Conservation (phyloP, 2,888 invertebrate genomes). For the Pinctada fucata region DNA sequence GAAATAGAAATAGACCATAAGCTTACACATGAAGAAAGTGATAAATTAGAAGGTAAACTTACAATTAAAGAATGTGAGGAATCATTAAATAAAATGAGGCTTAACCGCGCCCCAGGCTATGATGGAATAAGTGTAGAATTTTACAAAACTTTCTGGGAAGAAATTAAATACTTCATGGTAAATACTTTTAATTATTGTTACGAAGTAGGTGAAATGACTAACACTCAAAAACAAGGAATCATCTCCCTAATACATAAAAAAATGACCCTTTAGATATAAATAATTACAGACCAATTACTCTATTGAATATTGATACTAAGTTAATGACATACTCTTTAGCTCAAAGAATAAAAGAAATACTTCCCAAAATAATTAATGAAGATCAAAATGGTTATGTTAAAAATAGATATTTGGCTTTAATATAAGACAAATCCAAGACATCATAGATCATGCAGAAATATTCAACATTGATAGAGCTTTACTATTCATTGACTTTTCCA, state of each 20-base stretch:
- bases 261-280: constrained; percentile 9
- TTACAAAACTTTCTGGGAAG: constrained; percentile 16
- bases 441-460: too few relatives aligned
- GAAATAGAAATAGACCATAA: background rate
- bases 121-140: constrained; percentile 24
- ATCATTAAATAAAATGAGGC: constrained; percentile 11
- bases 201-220: background rate
- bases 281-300: too few relatives aligned
- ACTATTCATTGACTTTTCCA: too few relatives aligned
- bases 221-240: constrained; percentile 13
- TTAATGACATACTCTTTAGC: background rate
- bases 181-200: background rate
- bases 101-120: constrained; percentile 13
- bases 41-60: background rate
- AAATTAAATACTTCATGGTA: background rate
- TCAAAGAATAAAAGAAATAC: background rate
- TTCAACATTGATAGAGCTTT: too few relatives aligned
- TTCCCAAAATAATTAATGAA: too few relatives aligned
- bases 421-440: background rate
- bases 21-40: constrained; percentile 2
- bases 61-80: constrained; percentile 18
- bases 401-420: constrained; percentile 22
- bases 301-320: background rate
- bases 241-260: constrained; percentile 25
- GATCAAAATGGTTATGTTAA: background rate